Percentiles rank a stretch among this genome's conserved stretches.
phyloP scores from a whole-genome alignment of 2,888 invertebrate genomes.

The Ischnura elegans region DNA sequence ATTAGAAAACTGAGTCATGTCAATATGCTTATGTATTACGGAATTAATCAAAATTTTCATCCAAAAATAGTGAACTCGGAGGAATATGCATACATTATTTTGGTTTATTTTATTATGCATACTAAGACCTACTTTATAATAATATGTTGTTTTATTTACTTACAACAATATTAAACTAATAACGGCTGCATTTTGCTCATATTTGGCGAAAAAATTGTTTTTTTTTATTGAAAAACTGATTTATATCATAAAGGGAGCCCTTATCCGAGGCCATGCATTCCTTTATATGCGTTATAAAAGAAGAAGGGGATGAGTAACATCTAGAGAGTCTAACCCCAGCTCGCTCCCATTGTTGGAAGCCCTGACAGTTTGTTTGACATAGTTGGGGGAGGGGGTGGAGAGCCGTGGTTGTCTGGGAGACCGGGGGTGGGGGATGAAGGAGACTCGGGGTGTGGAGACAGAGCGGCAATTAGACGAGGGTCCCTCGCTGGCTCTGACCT shows the following conservation, averaged over 20 bases:
- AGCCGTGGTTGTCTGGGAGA: not conserved
- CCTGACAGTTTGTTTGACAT: conserved; percentile 27
- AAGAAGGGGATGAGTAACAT: not conserved
- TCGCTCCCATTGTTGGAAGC: conserved; percentile 46
- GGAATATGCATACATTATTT: no score
- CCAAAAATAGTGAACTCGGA: no score
- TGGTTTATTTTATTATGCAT: no score
- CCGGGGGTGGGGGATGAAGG: not conserved
- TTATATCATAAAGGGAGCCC: not conserved
- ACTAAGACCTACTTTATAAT: no score
- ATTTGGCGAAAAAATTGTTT: no score
- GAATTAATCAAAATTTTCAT: no score
- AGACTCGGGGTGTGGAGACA: not conserved
- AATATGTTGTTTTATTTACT: no score
- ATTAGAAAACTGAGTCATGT: no score
- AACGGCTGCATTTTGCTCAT: no score
- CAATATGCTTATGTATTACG: no score
- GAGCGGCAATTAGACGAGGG: conserved; percentile 56
- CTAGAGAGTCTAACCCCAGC: not conserved
- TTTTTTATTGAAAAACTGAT: no score
- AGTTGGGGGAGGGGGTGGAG: not conserved
- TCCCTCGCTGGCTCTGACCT: conserved; percentile 34
- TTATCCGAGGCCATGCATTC: not conserved
- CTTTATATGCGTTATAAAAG: not conserved
- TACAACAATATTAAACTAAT: no score